Conservation (phyloP, 53 echinoderm and acorn worm genomes). For the Echinometra lucunter region DNA sequence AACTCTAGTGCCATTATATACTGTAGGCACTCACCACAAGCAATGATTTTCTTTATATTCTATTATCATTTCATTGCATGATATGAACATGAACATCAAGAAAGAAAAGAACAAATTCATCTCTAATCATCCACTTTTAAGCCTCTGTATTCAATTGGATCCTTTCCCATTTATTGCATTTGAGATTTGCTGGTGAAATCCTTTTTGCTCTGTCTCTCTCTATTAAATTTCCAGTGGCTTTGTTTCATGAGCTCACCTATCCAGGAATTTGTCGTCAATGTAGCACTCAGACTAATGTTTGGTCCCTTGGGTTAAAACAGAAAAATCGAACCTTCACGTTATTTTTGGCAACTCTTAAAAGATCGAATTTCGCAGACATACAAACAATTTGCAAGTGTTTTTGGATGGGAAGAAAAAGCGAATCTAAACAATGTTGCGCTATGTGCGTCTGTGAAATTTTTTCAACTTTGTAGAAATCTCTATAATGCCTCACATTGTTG, state of each 20-base stretch:
- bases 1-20: too few species aligned
- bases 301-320: not conserved
- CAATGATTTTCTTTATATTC: too few species aligned
- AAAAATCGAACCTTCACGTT: slow-evolving; percentile 12
- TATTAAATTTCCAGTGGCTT: slow-evolving; percentile 8
- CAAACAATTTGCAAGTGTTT: not conserved
- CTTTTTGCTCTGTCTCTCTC: not conserved
- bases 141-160: too few species aligned
- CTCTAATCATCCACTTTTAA: too few species aligned
- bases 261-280: not conserved
- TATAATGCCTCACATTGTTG: not conserved
- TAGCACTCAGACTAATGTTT: slow-evolving; percentile 19
- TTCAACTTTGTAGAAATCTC: not conserved
- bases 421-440: not conserved
- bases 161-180: not conserved
- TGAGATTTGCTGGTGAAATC: not conserved
- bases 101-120: too few species aligned
- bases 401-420: not conserved
- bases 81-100: too few species aligned
- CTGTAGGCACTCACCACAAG: too few species aligned
- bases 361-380: not conserved
- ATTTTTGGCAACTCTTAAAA: slow-evolving; percentile 43
- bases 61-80: too few species aligned
- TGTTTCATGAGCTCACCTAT: slow-evolving; percentile 19
- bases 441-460: not conserved